phyloP scores from a whole-genome alignment of 2,888 invertebrate species.

The Drosophila pseudotalamancana region DNA sequence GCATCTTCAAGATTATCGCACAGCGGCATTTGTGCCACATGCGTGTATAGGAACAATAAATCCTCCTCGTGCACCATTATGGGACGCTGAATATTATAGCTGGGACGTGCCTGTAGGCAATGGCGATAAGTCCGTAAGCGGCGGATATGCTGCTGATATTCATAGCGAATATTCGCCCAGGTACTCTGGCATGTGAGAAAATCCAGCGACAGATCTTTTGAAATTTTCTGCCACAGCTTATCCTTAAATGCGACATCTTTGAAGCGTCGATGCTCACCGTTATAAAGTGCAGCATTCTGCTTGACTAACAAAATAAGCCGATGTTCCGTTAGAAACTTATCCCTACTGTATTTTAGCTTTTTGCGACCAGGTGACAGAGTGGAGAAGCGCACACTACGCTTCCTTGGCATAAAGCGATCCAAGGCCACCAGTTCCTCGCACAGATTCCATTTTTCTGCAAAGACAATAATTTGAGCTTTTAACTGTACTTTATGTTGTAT shows the following conservation, averaged over 20 bases:
- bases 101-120: background rate
- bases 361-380: too few relatives aligned
- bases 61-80: conserved; percentile 73
- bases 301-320: conserved; percentile 67
- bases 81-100: conserved; percentile 62
- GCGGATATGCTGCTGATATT: conserved; percentile 71
- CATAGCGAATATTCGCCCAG: conserved; percentile 75
- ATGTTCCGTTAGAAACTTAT: conserved; percentile 38
- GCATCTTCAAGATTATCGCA: background rate
- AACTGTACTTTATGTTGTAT: background rate
- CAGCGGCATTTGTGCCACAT: conserved; percentile 45
- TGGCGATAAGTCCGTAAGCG: conserved; percentile 57
- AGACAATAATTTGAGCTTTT: background rate
- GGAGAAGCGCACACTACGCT: too few relatives aligned
- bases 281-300: conserved; percentile 62
- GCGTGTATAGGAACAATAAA: conserved; percentile 76
- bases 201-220: conserved; percentile 41
- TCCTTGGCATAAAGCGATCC: too few relatives aligned
- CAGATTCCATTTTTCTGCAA: too few relatives aligned
- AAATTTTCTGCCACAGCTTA: conserved; percentile 69
- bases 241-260: conserved; percentile 55
- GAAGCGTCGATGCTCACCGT: conserved; percentile 60
- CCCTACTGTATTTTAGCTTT: background rate
- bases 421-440: too few relatives aligned
- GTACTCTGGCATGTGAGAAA: conserved; percentile 53